Percentiles rank a stretch among this genome's conserved stretches.
Conservation (phyloP, 2,888 invertebrate genomes). For the Sarcophaga subvicina region DNA sequence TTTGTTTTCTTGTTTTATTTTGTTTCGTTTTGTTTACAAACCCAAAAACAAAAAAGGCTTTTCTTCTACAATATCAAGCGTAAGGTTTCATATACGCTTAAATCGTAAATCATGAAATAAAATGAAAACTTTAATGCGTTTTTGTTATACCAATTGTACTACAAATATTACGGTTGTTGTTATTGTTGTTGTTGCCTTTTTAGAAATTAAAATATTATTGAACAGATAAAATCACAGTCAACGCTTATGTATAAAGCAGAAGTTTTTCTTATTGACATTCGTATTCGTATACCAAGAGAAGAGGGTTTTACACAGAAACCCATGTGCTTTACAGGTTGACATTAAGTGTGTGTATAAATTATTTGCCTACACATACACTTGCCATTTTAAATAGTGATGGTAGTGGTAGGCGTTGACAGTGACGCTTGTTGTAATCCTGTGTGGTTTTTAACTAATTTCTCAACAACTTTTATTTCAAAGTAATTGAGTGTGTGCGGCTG, state of each 20-base stretch:
- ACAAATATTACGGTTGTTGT: neutral
- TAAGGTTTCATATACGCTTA: too few relatives aligned
- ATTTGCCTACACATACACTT: neutral
- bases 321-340: conserved; percentile 3
- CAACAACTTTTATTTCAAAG: conserved; percentile 44
- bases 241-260: neutral
- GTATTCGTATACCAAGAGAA: too few relatives aligned
- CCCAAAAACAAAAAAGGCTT: neutral
- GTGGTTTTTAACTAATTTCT: conserved; percentile 56
- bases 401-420: conserved; percentile 14
- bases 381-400: neutral
- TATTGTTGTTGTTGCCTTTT: neutral
- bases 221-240: conserved; percentile 50
- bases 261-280: neutral
- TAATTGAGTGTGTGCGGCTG: conserved; percentile 16
- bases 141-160: neutral
- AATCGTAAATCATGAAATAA: too few relatives aligned
- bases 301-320: too few relatives aligned
- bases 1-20: neutral
- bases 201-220: conserved; percentile 43
- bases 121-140: conserved; percentile 8
- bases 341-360: conserved; percentile 42
- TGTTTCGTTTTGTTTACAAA: neutral
- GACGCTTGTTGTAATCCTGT: conserved; percentile 1
- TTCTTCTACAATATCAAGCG: neutral